phyloP scores from a whole-genome alignment of 1,140 invertebrate species.

The Cryptotermes secundus region DNA sequence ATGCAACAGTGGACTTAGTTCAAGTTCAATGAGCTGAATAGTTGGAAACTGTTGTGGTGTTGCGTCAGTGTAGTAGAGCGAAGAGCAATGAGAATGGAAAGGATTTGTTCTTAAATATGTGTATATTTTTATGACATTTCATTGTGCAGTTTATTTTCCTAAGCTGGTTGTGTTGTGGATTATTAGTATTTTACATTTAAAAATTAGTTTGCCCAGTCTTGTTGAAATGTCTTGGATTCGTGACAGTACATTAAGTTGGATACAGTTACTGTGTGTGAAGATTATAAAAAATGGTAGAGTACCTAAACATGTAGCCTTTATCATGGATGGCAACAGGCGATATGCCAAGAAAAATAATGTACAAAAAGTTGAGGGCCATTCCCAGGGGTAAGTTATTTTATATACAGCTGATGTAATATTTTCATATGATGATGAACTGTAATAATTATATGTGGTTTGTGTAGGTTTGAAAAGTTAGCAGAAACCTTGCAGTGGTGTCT shows the following conservation, averaged over 20 bases:
- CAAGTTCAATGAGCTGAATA: not conserved
- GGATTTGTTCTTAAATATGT: too few species aligned
- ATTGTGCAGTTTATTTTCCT: too few species aligned
- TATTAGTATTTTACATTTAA: too few species aligned
- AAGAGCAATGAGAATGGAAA: too few species aligned
- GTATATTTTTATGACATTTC: too few species aligned
- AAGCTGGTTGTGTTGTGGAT: too few species aligned
- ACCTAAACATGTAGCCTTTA: conserved; percentile 91
- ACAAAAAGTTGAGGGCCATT: conserved; percentile 80
- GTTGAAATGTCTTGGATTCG: conserved; percentile 75
- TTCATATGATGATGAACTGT: not conserved
- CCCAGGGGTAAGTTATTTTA: conserved; percentile 64
- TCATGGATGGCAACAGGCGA: conserved; percentile 98
- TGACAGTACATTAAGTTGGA: conserved; percentile 69
- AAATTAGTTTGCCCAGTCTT: not conserved
- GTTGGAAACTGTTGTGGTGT: not conserved
- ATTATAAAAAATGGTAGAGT: conserved; percentile 78
- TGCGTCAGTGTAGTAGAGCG: not conserved
- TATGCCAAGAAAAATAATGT: conserved; percentile 85
- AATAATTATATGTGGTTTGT: not conserved
- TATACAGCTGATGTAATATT: not conserved
- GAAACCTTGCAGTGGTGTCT: conserved; percentile 90
- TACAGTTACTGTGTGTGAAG: conserved; percentile 75
- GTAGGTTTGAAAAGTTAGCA: conserved; percentile 86
- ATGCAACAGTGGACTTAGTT: not conserved